Base-by-base conservation (phyloP, 2,113 vertebrate genomes). In the Rhegmatorhina hoffmannsi region DNA sequence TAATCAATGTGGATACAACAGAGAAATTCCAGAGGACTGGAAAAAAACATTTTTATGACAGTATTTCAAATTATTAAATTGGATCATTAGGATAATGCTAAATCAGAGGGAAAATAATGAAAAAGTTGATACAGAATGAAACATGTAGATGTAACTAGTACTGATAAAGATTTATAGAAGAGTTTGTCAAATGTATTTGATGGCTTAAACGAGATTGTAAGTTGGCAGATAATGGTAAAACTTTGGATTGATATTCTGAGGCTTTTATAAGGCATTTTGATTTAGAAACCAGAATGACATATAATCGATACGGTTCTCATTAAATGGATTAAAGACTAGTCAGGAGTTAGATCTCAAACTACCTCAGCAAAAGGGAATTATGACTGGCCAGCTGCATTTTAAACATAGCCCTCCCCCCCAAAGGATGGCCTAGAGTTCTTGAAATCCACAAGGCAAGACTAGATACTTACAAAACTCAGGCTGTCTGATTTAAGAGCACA, bases 231-330 rank as follows among this genome's bases (percentile, higher is more conserved):
- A 93, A 94, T 63, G 34, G 73, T 87, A 89, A 78, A 90, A 82
- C 68, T 92, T 74, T 68, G 64, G 60, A 91, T 67, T 89, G 43
- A 92, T 93, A 92, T 83, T 90, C 79, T 88, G 89, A 90, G 77
- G 89, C 80, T 93, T 94, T 92, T 91, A 77, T 16, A 81, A 89
- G 64, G 91, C 46, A 4, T 82, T 95, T 92, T 92, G 80, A 96
- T 94, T 94, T 95, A 94, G 89, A 89, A 97, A 94, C 73, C 74
- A 78, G 89, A 87, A 91, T 2, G 84, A 89, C 92, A 84, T 23
- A 87, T 92, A 96, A 95, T 95, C 94, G 94, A 92, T 94, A 36
- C 64, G 50, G 62, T 56, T 92, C 87, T 91, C 64, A 92, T 96
- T 94, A 96, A 89, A 84, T 46, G 80, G 84, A 96, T 92, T 95